A percentile compares a stretch with the other conserved stretches of the same genome.
Evolutionary conservation across 2,113 vertebrate species (phyloP).

Genomic region (Pyrgilauda ruficollis): DNA sequence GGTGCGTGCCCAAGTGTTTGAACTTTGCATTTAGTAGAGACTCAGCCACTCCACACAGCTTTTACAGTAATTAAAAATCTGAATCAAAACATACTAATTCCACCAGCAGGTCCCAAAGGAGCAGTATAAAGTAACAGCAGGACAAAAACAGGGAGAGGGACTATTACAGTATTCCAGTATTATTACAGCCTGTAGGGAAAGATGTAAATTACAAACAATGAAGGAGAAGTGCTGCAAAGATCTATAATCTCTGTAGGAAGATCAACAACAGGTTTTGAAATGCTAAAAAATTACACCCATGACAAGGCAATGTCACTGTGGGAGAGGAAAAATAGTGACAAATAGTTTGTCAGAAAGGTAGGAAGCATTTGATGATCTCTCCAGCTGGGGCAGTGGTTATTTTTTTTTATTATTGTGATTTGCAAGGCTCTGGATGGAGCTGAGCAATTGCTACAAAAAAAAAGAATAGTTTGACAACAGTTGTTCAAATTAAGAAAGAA

Average conservation of each 20-base stretch:
- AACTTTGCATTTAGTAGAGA: neutral
- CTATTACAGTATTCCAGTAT: neutral
- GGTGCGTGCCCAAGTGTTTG: fast-evolving
- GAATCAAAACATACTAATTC: neutral
- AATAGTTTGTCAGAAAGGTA: neutral
- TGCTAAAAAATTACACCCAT: neutral
- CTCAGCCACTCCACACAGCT: neutral
- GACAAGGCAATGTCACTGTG: neutral
- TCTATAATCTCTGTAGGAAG: conserved; percentile 12
- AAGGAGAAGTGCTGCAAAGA: conserved; percentile 2
- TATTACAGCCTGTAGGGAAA: neutral
- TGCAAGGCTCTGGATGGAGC: neutral
- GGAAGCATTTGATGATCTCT: neutral
- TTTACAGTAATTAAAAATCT: neutral
- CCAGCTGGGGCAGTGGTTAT: neutral
- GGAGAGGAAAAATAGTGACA: neutral
- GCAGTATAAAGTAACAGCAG: neutral
- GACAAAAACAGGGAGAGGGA: neutral
- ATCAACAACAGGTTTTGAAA: conserved; percentile 6
- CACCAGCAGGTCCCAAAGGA: neutral
- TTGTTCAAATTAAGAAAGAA: neutral
- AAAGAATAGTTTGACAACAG: neutral
- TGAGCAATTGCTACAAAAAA: neutral
- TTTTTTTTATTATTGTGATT: neutral
- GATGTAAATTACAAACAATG: conserved; percentile 27